A percentile compares a stretch with the other conserved stretches of the same genome.
Conservation (phyloP, 2,797 vertebrate genomes). For the Parotocinclus haroldoi region DNA sequence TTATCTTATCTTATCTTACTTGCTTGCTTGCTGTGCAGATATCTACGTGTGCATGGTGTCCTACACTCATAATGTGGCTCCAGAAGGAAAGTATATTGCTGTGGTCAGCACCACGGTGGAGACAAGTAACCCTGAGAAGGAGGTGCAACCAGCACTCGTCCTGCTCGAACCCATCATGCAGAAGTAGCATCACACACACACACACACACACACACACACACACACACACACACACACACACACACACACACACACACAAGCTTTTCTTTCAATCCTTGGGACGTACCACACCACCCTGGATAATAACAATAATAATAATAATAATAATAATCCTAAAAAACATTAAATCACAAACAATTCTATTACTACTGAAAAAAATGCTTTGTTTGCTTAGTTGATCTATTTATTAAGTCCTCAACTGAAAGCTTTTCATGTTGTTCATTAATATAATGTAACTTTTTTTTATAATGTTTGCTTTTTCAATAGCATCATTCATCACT, state of each 20-base stretch:
- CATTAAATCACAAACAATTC: too few relatives aligned
- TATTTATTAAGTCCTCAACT: too few relatives aligned
- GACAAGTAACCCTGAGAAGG: conserved; percentile 71
- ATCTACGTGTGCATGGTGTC: conserved; percentile 74
- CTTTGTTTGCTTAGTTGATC: too few relatives aligned
- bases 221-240: not conserved
- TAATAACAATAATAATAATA: too few relatives aligned
- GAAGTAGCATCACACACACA: conserved; percentile 55
- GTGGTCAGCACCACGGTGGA: conserved; percentile 71
- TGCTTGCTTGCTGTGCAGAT: conserved; percentile 58
- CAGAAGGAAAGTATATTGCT: conserved; percentile 72
- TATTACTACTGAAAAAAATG: too few relatives aligned
- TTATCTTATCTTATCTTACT: too few relatives aligned
- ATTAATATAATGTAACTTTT: too few relatives aligned
- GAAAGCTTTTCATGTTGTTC: too few relatives aligned
- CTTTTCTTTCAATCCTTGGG: not conserved
- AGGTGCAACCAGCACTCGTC: conserved; percentile 68
- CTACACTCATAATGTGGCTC: conserved; percentile 65
- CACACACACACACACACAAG: not conserved
- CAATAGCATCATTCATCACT: too few relatives aligned
- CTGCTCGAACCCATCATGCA: conserved; percentile 73
- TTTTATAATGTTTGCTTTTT: not conserved
- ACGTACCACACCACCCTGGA: too few relatives aligned
- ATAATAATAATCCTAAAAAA: too few relatives aligned
- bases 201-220: not conserved